Conservation (phyloP, 64 coral and sea anemone genomes). For the Montipora foliosa region DNA sequence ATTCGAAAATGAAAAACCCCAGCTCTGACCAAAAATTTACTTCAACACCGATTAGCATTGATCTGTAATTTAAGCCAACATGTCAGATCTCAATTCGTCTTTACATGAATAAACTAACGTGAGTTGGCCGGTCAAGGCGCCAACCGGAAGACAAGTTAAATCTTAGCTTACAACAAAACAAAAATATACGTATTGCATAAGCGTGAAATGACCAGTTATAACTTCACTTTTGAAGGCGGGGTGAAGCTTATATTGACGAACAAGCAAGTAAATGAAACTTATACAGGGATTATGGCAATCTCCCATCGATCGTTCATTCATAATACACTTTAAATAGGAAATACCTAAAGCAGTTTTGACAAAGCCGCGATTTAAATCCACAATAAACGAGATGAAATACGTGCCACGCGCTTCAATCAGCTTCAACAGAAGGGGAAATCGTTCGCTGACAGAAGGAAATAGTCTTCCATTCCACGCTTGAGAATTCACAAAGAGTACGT, state of each 20-base stretch:
- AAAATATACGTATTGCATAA: not conserved
- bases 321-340: constrained; percentile 13
- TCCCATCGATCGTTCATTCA: not conserved
- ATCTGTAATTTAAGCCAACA: not conserved
- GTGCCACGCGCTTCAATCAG: not conserved
- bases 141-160: not conserved
- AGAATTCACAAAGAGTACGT: not conserved
- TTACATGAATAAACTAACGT: not conserved
- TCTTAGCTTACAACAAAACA: not conserved
- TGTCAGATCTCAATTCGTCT: not conserved
- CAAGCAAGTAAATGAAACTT: not conserved
- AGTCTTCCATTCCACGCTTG: not conserved
- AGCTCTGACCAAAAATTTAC: not conserved
- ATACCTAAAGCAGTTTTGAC: not conserved
- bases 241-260: not conserved
- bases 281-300: constrained; percentile 7
- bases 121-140: not conserved
- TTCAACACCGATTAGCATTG: constrained; percentile 7
- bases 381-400: not conserved
- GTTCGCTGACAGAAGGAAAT: constrained; percentile 19
- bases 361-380: not conserved
- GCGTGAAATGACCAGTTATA: not conserved
- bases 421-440: not conserved
- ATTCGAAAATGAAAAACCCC: not conserved
- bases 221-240: not conserved